Evolutionary conservation across 2,113 vertebrate species (phyloP), one percentile per base, ranked within the genome.

Genomic region (Notiomystis cincta): DNA sequence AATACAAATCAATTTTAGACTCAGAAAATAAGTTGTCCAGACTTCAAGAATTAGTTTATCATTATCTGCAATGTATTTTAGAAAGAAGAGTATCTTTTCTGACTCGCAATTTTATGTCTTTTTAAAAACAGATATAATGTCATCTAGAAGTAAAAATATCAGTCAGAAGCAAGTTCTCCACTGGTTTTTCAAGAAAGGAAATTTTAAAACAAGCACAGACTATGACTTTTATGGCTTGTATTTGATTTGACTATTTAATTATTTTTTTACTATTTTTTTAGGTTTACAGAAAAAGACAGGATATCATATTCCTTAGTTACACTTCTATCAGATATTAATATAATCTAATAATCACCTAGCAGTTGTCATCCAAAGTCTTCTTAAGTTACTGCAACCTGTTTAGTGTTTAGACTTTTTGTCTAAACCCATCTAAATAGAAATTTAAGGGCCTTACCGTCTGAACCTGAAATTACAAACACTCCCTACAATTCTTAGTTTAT

Each of bases 1-100:
- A 92, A 65, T 35, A 77, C 16, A 76, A 94, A 86, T 92, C 54
- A 69, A 80, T 93, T 92, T 92, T 35, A 54, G 22, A 12, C 25
- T 80, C 57, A 72, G 82, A 92, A 82, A 93, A 73, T 76, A 61
- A 87, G 58, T 88, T 86, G 37, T 93, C 53, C 58, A 10, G 28
- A 72, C 48, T 86, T 92, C 53, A 60, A 82, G n/a, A 93, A 93
- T 91, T 89, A 87, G 25, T 85, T 90, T 90, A 56, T 93, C 40
- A 44, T 89, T 91, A 85, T 48, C 31, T 33, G 13, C 12, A 69
- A 18, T 56, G 12, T 40, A 24, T 82, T 72, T 88, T 44, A 66
- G 28, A 85, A 84, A 48, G 35, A 79, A 28, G 8, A 45, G 3
- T 19, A 73, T 6, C 64, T 22, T 54, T 54, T 83, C 33, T 50